Evolutionary conservation across 2,888 invertebrate species (phyloP), one percentile per base, ranked within the genome.

Genomic region (Dasypolia templi): DNA sequence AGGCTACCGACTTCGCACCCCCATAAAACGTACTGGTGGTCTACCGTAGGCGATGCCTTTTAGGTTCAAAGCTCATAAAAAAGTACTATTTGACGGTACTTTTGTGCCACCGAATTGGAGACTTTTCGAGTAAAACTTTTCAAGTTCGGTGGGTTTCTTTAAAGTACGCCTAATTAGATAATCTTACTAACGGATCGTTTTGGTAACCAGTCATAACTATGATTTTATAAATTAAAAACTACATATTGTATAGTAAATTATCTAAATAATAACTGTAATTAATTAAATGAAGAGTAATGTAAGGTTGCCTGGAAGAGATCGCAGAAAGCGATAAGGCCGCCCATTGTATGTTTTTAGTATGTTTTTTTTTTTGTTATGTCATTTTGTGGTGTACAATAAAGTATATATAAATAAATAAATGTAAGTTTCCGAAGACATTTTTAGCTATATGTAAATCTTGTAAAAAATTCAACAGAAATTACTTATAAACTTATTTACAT

Each of bases 21-120:
- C 85, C 86, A 93, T 94, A 94, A 94, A 86, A 92, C 83, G 78
- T 81, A 73, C 86, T 75, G 93, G 93, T 93, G 94, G 94, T 94
- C 93, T 75, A 55, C 39, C 56, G 64, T 81, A 74, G 81, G 70
- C 69, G 71, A 75, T 39, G 44, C 69, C 70, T 69, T 80, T 72
- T 67, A 77, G 64, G 61, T 70, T 42, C 72, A 59, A 53, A 70
- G n/a, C 46, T 62, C 65, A 77, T 83, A 86, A 86, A 86, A 81
- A 85, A 70, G 70, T 67, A 77, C 32, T 19, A 75, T 77, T 79
- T 75, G 80, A 73, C 49, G 64, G 72, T 49, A 69, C 62, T 73
- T 53, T 58, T 55, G 55, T 69, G 81, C 82, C 63, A 76, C 81
- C 42, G 64, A 35, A 51, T 67, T 69, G 14, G 39, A 44, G 32